Percentiles rank a stretch among this genome's conserved stretches.
Conservation (phyloP, 2,888 invertebrate species). For the Acanthosepion esculentum region DNA sequence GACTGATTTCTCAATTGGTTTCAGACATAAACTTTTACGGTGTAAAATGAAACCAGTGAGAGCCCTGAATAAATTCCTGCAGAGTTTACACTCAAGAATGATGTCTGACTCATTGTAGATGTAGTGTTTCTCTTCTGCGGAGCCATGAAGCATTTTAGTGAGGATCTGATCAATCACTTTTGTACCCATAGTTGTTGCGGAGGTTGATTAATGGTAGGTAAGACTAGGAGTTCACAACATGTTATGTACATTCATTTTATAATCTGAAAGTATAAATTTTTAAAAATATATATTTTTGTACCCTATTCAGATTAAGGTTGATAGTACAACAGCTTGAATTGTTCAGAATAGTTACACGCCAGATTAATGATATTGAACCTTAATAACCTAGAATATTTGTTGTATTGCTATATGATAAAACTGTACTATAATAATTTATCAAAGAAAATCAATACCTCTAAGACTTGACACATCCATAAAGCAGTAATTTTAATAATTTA, state of each 20-base stretch:
- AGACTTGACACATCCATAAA: too few relatives aligned
- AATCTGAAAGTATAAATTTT: too few relatives aligned
- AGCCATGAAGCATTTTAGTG: conserved; percentile 44
- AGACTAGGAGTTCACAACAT: background rate
- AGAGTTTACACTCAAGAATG: conserved; percentile 46
- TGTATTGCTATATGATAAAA: too few relatives aligned
- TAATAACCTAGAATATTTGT: too few relatives aligned
- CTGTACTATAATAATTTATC: too few relatives aligned
- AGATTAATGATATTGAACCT: too few relatives aligned
- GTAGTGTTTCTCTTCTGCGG: conserved; percentile 42
- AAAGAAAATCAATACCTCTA: too few relatives aligned
- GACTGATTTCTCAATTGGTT: conserved; percentile 37
- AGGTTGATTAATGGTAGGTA: background rate
- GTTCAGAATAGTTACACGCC: too few relatives aligned
- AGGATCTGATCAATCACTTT: conserved; percentile 46
- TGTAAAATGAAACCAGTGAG: conserved; percentile 37
- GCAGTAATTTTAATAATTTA: too few relatives aligned
- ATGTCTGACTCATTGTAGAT: conserved; percentile 46
- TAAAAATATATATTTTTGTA: too few relatives aligned
- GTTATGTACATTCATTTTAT: background rate
- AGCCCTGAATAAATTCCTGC: conserved; percentile 39
- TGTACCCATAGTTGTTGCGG: conserved; percentile 4
- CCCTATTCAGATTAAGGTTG: too few relatives aligned
- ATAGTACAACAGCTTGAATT: too few relatives aligned
- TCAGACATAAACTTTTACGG: conserved; percentile 36